Evolutionary conservation across 2,888 invertebrate species (phyloP).

Genomic region (Calameuta filiformis): DNA sequence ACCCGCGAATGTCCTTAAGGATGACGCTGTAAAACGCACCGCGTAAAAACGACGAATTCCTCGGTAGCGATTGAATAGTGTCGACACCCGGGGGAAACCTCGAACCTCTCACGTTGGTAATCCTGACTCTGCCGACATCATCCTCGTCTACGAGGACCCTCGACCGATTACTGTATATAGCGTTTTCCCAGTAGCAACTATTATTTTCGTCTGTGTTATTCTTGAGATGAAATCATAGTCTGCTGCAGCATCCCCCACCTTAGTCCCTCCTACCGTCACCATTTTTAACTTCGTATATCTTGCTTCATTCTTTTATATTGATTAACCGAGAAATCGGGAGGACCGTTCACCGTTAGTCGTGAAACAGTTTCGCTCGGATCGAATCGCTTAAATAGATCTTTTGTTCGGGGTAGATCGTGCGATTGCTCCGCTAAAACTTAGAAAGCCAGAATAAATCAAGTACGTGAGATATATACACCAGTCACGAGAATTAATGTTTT

Average conservation of each 20-base stretch:
- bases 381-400: not conserved
- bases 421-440: not conserved
- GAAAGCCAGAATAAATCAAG: not conserved
- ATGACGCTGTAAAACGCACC: not conserved
- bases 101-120: not conserved
- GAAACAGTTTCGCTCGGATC: constrained; percentile 17
- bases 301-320: not conserved
- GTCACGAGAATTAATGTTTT: not conserved
- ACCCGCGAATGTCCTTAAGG: not conserved
- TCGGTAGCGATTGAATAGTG: constrained; percentile 18
- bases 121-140: not conserved
- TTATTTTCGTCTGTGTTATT: constrained; percentile 3
- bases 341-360: constrained; percentile 11
- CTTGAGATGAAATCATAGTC: not conserved
- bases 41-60: constrained; percentile 18
- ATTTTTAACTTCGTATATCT: constrained; percentile 5
- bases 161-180: not conserved
- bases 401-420: not conserved
- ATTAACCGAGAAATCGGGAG: constrained; percentile 24
- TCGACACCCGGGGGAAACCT: constrained; percentile 1
- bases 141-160: not conserved
- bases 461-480: not conserved
- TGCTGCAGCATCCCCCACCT: not conserved
- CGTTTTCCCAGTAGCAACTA: not conserved
- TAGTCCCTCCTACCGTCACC: not conserved